Base-by-base conservation (phyloP, 2,797 vertebrate genomes). In the Hyperoplus immaculatus region DNA sequence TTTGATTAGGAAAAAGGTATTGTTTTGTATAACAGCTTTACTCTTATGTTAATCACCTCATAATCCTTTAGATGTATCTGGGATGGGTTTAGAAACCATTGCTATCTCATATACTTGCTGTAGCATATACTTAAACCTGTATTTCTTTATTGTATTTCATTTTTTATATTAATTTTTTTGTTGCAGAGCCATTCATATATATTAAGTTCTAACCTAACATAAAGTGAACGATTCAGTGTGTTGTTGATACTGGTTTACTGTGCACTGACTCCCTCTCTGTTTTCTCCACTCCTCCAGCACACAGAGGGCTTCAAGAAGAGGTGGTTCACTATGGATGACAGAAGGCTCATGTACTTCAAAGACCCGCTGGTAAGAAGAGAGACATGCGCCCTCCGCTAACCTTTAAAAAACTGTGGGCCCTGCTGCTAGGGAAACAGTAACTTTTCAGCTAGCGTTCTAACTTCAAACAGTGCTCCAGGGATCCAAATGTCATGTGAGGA, bases 301-400 rank as follows among this genome's bases (percentile, higher is more conserved):
- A 99, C 98, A 1, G 98, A 99, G 86, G 97, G 98, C 38, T 99
- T 99, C 87, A 98, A 99, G 94, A 98, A 97, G 84, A 94, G 98
- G 57, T 99, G 98, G 98, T 99, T 99, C 60, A 99, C 98, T 2
- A 96, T 99, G 97, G 98, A 99, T 4, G 98, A 99, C 93, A 93
- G 98, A 41, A 95, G 98, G 66, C 96, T 99, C 82, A 98, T 99
- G 98, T 99, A 99, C 75, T 99, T 99, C 89, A 99, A 99, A 94
- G 98, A 99, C 84, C 98, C 98, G 9, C 92, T 99, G 97, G 98
- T 99, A 94, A 96, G 95, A 75, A 72, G 21, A 80, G 21, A 80
- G 11, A 21, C 42, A 61, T 41, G 8, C 18, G 0, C 14, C 21
- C 8, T 10, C 47, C 3, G 29, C 29, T 29, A 29, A 29, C 29